Conservation (phyloP, 2,113 vertebrate genomes). For the Rhadina sibilatrix region DNA sequence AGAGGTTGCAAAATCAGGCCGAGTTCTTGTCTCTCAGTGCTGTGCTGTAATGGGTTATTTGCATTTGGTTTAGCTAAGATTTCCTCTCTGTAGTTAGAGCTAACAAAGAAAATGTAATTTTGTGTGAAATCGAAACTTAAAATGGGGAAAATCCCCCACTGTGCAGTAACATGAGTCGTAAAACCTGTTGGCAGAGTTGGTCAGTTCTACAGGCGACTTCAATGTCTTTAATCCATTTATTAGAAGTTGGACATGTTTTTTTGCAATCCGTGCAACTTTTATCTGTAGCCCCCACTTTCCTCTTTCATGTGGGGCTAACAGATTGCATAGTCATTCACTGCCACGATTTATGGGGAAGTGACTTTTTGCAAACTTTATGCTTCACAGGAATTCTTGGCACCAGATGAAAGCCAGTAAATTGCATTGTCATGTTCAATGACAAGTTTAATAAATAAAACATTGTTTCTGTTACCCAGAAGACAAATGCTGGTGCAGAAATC, state of each 20-base stretch:
- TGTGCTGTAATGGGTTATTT: background rate
- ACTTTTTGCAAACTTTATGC: conserved; percentile 31
- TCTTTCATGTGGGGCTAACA: background rate
- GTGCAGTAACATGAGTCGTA: background rate
- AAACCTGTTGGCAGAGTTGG: background rate
- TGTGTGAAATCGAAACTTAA: background rate
- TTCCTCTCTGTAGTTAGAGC: background rate
- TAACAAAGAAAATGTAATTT: background rate
- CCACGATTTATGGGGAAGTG: background rate
- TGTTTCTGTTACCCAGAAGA: conserved; percentile 52
- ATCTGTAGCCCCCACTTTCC: background rate
- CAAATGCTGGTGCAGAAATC: conserved; percentile 18
- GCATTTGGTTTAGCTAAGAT: background rate
- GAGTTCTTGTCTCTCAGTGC: background rate
- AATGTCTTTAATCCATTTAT: background rate
- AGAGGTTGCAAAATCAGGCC: background rate
- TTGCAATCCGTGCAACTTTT: background rate
- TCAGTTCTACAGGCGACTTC: background rate
- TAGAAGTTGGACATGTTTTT: background rate
- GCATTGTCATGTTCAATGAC: conserved; percentile 58
- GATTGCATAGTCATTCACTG: background rate
- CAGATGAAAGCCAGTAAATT: conserved; percentile 60
- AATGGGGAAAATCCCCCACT: background rate
- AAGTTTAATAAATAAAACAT: conserved; percentile 64
- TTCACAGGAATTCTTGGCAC: conserved; percentile 47